Conservation (phyloP, 2,888 invertebrate genomes). For the Zhengitettix transpicula region DNA sequence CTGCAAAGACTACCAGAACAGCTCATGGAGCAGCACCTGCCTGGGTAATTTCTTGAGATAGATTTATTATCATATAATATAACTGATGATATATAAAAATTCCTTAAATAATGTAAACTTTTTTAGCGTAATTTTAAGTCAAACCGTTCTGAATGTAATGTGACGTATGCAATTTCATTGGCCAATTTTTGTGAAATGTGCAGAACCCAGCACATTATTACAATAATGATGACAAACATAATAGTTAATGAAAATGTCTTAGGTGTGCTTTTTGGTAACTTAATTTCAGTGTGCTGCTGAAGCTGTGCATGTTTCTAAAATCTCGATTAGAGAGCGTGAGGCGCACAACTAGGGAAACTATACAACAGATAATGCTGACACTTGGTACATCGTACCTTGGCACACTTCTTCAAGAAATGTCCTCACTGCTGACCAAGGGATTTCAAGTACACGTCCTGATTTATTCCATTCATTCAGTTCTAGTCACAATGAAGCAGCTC, state of each 20-base stretch:
- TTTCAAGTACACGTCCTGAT: conserved; percentile 81
- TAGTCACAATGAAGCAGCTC: conserved; percentile 51
- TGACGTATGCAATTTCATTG: too few relatives aligned
- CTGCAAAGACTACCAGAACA: conserved; percentile 69
- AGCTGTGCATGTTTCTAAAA: conserved; percentile 78
- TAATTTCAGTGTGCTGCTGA: conserved; percentile 57
- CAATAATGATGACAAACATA: too few relatives aligned
- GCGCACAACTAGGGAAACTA: conserved; percentile 69
- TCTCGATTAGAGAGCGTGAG: conserved; percentile 78
- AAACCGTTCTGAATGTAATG: too few relatives aligned
- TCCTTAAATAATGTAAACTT: too few relatives aligned
- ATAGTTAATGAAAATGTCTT: too few relatives aligned
- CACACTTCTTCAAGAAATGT: conserved; percentile 63
- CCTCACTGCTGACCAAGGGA: conserved; percentile 63
- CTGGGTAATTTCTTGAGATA: conserved; percentile 41
- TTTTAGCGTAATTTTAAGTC: too few relatives aligned
- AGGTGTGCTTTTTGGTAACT: conserved; percentile 9
- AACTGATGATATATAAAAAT: too few relatives aligned
- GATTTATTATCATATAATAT: too few relatives aligned
- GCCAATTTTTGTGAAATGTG: too few relatives aligned
- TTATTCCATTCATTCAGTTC: conserved; percentile 69
- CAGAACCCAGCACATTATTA: too few relatives aligned
- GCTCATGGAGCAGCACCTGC: conserved; percentile 56
- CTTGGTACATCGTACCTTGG: conserved; percentile 70
- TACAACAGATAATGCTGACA: conserved; percentile 75